Evolutionary conservation across 2,113 vertebrate genomes (phyloP).

Genomic region (Zootoca vivipara): DNA sequence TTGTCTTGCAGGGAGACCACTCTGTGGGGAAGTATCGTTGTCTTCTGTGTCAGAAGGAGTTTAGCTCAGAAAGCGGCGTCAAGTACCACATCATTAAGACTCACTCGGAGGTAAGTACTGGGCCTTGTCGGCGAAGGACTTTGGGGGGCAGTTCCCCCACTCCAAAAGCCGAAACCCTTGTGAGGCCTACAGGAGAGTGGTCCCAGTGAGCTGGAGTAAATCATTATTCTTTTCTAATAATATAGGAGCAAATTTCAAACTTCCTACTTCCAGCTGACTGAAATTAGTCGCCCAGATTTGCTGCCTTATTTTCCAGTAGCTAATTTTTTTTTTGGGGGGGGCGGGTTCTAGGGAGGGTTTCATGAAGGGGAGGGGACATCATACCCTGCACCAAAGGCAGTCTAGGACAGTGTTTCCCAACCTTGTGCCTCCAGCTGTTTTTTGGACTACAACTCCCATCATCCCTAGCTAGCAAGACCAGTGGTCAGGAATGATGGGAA

Average conservation of each 20-base stretch:
- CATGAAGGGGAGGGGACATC: too few species aligned
- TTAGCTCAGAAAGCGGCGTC: conserved; percentile 96
- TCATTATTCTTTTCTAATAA: not conserved
- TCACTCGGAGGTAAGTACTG: conserved; percentile 88
- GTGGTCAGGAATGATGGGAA: too few species aligned
- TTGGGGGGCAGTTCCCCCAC: not conserved
- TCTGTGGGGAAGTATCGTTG: conserved; percentile 93
- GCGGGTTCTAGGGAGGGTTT: too few species aligned
- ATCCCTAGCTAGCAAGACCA: too few species aligned
- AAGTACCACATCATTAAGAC: conserved; percentile 99
- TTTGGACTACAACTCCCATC: too few species aligned
- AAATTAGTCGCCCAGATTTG: too few species aligned
- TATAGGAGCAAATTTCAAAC: not conserved
- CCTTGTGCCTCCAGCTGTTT: too few species aligned
- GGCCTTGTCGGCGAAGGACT: not conserved
- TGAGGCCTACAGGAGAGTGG: not conserved
- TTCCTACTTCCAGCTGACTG: not conserved
- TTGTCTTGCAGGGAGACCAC: conserved; percentile 85
- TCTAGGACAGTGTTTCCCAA: too few species aligned
- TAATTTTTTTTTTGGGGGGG: too few species aligned
- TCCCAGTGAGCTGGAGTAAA: not conserved
- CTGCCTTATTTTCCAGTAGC: not conserved
- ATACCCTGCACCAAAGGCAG: too few species aligned
- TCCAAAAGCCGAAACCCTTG: accelerated
- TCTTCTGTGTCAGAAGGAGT: conserved; percentile 96